These are phyloP conservation scores for Drosophila obscura DNA, from an alignment of 1,140 invertebrate species.

Conservation along the genomic window DNA sequence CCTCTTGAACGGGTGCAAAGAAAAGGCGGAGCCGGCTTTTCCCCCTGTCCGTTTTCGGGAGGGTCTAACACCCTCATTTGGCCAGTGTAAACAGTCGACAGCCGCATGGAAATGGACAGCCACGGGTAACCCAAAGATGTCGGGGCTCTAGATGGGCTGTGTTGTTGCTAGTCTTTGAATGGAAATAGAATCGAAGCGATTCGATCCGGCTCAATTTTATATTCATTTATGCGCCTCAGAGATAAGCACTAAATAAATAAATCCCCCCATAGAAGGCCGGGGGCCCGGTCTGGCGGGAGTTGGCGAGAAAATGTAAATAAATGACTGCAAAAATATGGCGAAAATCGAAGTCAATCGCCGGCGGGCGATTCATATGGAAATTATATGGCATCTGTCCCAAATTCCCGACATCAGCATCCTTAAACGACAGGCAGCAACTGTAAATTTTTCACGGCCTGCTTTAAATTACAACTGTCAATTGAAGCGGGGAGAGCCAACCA, in stretches of 20 bases:
- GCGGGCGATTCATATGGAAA: conserved; percentile 51
- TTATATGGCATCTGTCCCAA: conserved; percentile 44
- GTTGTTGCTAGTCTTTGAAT: conserved; percentile 51
- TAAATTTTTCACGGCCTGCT: conserved; percentile 61
- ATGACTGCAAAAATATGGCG: conserved; percentile 74
- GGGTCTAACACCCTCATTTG: conserved; percentile 27
- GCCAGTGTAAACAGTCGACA: conserved; percentile 59
- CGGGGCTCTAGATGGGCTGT: conserved; percentile 15
- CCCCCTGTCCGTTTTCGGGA: conserved; percentile 27
- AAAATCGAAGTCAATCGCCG: conserved; percentile 50
- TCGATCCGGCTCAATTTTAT: conserved; percentile 62
- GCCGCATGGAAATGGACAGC: conserved; percentile 48
- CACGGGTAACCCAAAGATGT: conserved; percentile 15
- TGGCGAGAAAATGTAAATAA: conserved; percentile 74
- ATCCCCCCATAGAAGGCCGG: conserved; percentile 20
- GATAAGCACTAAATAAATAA: conserved; percentile 82
- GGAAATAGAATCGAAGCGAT: conserved; percentile 66
- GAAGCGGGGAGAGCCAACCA: conserved; percentile 33
- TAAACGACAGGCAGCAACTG: conserved; percentile 26
- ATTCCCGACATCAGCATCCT: background rate
- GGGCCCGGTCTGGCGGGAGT: background rate
- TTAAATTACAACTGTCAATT: conserved; percentile 78
- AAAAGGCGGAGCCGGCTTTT: conserved; percentile 38
- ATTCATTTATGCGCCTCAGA: conserved; percentile 78
- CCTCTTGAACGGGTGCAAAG: conserved; percentile 45